phyloP scores from a whole-genome alignment of 1,140 invertebrate genomes.

The Cryptotermes secundus region DNA sequence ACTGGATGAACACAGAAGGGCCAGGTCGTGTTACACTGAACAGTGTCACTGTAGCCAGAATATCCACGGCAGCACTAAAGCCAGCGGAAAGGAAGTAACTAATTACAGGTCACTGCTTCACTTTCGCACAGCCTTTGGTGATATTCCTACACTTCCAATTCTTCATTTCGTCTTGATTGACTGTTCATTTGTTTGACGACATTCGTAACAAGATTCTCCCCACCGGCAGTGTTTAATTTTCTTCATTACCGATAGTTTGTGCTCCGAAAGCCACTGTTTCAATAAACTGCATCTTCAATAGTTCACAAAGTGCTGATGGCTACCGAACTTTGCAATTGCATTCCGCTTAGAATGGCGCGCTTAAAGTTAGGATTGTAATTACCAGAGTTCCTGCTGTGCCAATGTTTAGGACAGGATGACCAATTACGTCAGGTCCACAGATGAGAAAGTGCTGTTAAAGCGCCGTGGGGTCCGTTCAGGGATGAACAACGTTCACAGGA shows the following conservation, averaged over 20 bases:
- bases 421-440: background rate
- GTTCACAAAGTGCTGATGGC: slow-evolving; percentile 14
- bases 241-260: background rate
- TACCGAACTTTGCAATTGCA: background rate
- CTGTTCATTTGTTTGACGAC: background rate
- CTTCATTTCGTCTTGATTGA: background rate
- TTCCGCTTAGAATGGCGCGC: background rate
- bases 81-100: no score
- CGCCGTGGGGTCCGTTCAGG: background rate
- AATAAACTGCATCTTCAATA: background rate
- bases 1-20: background rate
- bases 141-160: background rate
- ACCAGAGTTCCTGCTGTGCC: background rate
- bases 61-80: no score
- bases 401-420: background rate
- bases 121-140: no score
- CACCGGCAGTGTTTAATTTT: background rate
- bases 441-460: background rate
- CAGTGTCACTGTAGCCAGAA: background rate
- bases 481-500: background rate
- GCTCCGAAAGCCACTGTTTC: no score
- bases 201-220: background rate
- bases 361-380: background rate
- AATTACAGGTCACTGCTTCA: no score
- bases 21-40: no score